These are phyloP conservation scores for Dinothrombium tinctorium DNA, from an alignment of 1,140 invertebrate genomes.

Conservation along the genomic window DNA sequence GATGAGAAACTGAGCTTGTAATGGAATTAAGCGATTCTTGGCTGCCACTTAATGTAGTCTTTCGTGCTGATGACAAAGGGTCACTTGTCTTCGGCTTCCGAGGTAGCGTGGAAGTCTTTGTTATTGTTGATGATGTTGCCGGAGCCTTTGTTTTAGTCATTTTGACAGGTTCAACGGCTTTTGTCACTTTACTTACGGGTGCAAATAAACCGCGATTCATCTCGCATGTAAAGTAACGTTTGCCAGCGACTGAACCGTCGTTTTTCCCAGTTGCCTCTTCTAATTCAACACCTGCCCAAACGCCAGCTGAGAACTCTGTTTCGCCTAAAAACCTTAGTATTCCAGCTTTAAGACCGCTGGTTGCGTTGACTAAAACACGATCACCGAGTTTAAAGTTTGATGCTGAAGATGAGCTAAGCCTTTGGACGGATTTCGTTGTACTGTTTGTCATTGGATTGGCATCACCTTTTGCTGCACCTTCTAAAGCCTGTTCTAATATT, in stretches of 20 bases:
- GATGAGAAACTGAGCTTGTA: slow-evolving; percentile 41
- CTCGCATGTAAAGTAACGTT: slow-evolving; percentile 77
- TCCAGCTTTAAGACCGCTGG: slow-evolving; percentile 65
- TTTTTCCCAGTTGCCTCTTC: slow-evolving; percentile 77
- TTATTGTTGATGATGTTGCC: slow-evolving; percentile 20
- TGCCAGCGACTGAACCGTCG: slow-evolving; percentile 66
- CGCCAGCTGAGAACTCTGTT: slow-evolving; percentile 66
- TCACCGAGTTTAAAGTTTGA: slow-evolving; percentile 51
- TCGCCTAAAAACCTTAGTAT: slow-evolving; percentile 53
- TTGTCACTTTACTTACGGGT: slow-evolving; percentile 54
- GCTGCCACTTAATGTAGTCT: slow-evolving; percentile 31
- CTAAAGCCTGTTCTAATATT: slow-evolving; percentile 28
- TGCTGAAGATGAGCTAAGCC: not conserved
- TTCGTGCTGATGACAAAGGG: slow-evolving; percentile 20
- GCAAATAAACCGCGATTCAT: slow-evolving; percentile 78
- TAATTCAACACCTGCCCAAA: slow-evolving; percentile 84
- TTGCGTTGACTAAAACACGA: slow-evolving; percentile 64
- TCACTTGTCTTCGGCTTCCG: slow-evolving; percentile 17
- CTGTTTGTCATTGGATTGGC: not conserved
- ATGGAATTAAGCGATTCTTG: slow-evolving; percentile 58
- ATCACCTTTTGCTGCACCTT: not conserved
- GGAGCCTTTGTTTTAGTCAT: slow-evolving; percentile 3
- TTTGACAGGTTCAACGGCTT: too few relatives aligned
- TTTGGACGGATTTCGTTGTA: slow-evolving; percentile 2
- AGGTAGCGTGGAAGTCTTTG: slow-evolving; percentile 16